phyloP scores from a whole-genome alignment of 1,140 invertebrate species.

The Linepithema humile region DNA sequence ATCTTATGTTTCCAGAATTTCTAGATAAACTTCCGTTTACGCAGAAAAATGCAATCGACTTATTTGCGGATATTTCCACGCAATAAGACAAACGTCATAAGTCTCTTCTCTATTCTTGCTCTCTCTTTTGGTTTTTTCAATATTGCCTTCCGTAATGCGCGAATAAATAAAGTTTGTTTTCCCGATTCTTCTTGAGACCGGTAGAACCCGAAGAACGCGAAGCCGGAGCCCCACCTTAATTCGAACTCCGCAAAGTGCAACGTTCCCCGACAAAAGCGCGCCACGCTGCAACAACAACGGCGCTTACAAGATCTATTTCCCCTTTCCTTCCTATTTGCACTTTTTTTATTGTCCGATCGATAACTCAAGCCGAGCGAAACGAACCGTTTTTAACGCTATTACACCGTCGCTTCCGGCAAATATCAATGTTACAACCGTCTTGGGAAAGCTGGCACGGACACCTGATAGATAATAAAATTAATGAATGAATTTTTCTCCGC shows the following conservation, averaged over 20 bases:
- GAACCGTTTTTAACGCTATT: background rate
- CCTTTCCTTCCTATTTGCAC: conserved; percentile 27
- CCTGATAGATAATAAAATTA: conserved; percentile 5
- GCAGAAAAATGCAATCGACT: background rate
- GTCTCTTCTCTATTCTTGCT: background rate
- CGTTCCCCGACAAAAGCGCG: conserved; percentile 62
- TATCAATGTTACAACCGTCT: background rate
- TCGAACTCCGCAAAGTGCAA: conserved; percentile 73
- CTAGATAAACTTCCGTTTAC: too few species aligned
- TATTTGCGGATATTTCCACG: background rate
- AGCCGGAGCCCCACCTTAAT: conserved; percentile 51
- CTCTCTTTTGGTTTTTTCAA: background rate
- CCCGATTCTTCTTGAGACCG: conserved; percentile 26
- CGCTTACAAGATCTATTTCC: conserved; percentile 37
- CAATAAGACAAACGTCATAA: background rate
- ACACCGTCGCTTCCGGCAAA: conserved; percentile 40
- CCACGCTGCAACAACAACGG: background rate
- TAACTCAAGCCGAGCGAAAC: conserved; percentile 3
- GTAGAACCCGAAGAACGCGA: conserved; percentile 2
- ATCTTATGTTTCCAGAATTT: too few species aligned
- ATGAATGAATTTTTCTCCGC: conserved; percentile 30
- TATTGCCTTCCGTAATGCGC: conserved; percentile 41
- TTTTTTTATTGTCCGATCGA: conserved; percentile 29
- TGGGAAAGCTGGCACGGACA: conserved; percentile 14
- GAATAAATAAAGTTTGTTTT: conserved; percentile 11